Conservation (phyloP, 2,113 vertebrate species). For the Vidua chalybeata region DNA sequence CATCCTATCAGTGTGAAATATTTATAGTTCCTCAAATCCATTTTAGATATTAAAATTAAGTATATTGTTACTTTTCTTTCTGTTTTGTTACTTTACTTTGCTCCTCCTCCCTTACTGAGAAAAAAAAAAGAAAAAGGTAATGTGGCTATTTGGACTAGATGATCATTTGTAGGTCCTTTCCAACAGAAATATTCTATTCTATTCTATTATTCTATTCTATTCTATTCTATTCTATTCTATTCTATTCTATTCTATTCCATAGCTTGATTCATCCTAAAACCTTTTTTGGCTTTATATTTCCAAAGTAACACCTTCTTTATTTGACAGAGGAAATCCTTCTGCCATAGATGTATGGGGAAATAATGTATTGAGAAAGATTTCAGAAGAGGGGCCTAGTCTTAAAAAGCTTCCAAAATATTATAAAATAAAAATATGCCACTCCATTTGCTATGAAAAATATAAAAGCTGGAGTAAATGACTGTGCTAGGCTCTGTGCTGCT, state of each 20-base stretch:
- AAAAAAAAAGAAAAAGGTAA: not conserved
- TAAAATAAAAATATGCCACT: not conserved
- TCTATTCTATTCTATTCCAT: not conserved
- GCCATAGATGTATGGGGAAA: not conserved
- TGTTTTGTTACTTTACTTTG: not conserved
- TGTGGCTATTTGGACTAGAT: not conserved
- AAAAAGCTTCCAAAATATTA: not conserved
- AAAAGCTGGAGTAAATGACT: not conserved
- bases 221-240: not conserved
- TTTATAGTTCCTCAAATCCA: conserved; percentile 20
- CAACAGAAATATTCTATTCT: not conserved
- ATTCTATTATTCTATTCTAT: not conserved
- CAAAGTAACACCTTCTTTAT: not conserved
- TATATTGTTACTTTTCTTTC: not conserved
- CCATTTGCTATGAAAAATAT: not conserved
- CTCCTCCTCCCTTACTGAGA: not conserved
- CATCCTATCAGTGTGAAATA: not conserved
- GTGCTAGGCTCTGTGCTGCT: not conserved
- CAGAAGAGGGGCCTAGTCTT: not conserved
- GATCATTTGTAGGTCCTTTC: not conserved
- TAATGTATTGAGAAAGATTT: not conserved
- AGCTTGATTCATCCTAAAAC: not conserved
- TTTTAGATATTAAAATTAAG: not conserved
- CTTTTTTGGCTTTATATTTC: not conserved
- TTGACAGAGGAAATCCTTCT: not conserved